Evolutionary conservation across 2,113 vertebrate species (phyloP), one percentile per base, ranked within the genome.

Genomic region (Puma concolor): DNA sequence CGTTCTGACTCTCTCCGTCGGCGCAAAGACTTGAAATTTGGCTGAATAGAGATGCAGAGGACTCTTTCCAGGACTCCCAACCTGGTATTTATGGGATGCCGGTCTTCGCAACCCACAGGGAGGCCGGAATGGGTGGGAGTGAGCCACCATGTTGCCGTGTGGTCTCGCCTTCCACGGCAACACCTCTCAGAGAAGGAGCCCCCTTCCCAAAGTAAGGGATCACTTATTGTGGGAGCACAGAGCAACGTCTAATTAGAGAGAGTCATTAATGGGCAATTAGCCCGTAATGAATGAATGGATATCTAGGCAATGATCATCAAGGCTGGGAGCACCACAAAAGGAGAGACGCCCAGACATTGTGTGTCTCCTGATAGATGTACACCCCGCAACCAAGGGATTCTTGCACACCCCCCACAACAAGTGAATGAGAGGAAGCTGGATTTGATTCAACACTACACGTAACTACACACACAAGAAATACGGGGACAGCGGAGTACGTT

Each of bases 181-280:
- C 77, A 76, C 57, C 41, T 92, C 79, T 66, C 41, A 44, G 69
- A 94, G 89, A 76, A 96, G 66, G 72, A 90, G 50, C 66, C 69
- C 44, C 80, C 85, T 89, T 36, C 96, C 90, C 66, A 93, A 92
- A 95, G 95, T 33, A 27, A 96, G 77, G 92, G 90, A 87, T 94
- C 87, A 64, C 91, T 96, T 66, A 79, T 85, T 79, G 33, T 60
- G 92, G 97, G 80, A 98, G 95, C 95, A 96, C 92, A 97, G 94
- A 82, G 76, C 60, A 54, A 74, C 1, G 0, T 92, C 96, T 97
- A 94, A 96, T 96, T 97, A 97, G 83, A 96, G 91, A 76, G 76
- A n/a, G 71, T 95, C 92, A 88, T 95, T 95, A 97, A 95, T n/a
- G 93, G 90, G 85, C 88, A 96, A 93, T 96, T 98, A 96, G 91